Percentiles rank a stretch among this genome's conserved stretches.
These are phyloP conservation scores for Lutjanus erythropterus DNA, from an alignment of 2,113 vertebrate genomes.

Conservation along the genomic window DNA sequence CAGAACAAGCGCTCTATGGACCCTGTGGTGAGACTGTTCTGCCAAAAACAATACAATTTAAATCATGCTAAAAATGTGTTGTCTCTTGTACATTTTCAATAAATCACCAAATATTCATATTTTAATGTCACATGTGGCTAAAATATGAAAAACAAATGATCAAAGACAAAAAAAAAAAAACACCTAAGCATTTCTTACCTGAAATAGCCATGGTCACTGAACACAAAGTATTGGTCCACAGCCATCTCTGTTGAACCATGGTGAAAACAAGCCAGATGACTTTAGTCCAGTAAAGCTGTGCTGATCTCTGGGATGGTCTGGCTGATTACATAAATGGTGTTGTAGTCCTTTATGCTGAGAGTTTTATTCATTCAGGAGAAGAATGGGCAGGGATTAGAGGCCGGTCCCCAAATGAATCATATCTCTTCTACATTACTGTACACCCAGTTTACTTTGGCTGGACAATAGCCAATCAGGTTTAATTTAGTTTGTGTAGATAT, in stretches of 20 bases:
- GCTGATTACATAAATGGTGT: neutral
- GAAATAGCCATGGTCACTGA: slow-evolving; percentile 13
- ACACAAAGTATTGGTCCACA: slow-evolving; percentile 26
- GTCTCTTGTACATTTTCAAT: no score
- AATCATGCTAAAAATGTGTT: no score
- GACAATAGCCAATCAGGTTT: neutral
- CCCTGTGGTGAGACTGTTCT: no score
- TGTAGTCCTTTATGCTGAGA: slow-evolving; percentile 9
- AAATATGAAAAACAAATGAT: no score
- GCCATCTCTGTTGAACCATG: slow-evolving; percentile 38
- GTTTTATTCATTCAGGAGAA: slow-evolving; percentile 36
- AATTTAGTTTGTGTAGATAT: slow-evolving; percentile 18
- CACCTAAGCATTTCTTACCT: slow-evolving; percentile 40
- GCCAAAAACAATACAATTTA: neutral
- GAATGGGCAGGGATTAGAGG: slow-evolving; percentile 52
- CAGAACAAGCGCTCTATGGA: neutral
- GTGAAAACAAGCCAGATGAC: neutral
- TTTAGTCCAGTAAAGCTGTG: neutral
- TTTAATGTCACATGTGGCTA: no score
- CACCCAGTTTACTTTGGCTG: slow-evolving; percentile 38
- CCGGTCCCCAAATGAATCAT: slow-evolving; percentile 34
- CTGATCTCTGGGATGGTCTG: neutral
- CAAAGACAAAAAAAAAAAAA: no score
- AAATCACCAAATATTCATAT: no score
- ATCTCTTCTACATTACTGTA: slow-evolving; percentile 22